Percentiles rank a stretch among this genome's conserved stretches.
phyloP scores from a whole-genome alignment of 2,113 vertebrate species.

The Strigops habroptila region DNA sequence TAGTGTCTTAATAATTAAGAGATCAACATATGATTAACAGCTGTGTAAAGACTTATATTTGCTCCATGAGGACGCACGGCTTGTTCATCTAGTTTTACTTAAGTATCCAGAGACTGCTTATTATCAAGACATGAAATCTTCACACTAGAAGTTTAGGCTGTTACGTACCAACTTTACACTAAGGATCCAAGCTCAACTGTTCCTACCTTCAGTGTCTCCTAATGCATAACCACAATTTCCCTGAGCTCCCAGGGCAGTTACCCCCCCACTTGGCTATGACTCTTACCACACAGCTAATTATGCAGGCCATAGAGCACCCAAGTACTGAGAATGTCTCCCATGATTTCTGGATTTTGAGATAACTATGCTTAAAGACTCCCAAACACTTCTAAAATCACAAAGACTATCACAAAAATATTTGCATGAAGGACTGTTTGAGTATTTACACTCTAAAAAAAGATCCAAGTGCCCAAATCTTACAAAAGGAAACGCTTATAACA shows the following conservation, averaged over 20 bases:
- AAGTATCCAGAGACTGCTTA: neutral
- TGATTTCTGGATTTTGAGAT: neutral
- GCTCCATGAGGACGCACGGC: neutral
- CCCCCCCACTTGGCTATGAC: neutral
- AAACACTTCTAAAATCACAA: neutral
- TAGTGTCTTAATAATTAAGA: neutral
- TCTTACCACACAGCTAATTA: neutral
- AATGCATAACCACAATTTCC: neutral
- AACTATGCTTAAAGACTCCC: neutral
- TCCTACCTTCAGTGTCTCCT: neutral
- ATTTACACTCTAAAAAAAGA: neutral
- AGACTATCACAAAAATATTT: neutral
- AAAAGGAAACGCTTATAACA: neutral
- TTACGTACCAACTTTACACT: neutral
- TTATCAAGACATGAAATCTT: neutral
- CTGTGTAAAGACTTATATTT: neutral
- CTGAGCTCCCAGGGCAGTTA: neutral
- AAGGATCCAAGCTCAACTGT: neutral
- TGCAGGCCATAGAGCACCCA: neutral
- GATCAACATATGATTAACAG: neutral
- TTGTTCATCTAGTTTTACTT: neutral
- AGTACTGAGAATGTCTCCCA: neutral
- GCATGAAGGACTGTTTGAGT: neutral
- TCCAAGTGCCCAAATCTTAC: neutral
- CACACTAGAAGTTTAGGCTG: neutral